Evolutionary conservation across 2,888 invertebrate genomes (phyloP), one percentile per base, ranked within the genome.

Genomic region (Litoditis marina): DNA sequence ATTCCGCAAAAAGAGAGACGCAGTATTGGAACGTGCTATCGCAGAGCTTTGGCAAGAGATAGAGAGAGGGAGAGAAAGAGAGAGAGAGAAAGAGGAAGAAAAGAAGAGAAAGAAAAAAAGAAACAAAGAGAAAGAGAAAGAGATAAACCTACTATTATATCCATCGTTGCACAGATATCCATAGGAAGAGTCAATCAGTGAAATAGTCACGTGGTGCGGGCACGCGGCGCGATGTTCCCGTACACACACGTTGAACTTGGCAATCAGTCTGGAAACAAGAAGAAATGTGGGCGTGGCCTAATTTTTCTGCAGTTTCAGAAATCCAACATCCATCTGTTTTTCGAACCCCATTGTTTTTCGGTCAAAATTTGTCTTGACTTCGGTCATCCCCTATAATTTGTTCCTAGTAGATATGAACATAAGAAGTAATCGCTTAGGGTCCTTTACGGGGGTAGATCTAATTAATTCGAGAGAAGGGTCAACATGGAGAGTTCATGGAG

Each of bases 161-260:
- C 82, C 82, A 22, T 82, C 81, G 61, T 80, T 81, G 73, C 82
- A 82, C 32, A 82, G 66, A 68, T 77, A 82, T 1, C 82, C 82
- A 67, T 82, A 82, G 39, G 78, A 79, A 25, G 78, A 73, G 55
- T 82, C 81, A 52, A 82, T 82, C 22, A 82, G 66, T 16, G 74
- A 77, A 44, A 82, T 78, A 1, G 82, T 82, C 34, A 82, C 78
- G 65, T 82, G 82, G 13, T 76, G 68, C 1, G 75, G 75, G 56
- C 82, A 82, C 13, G 64, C 66, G 22, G 62, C 52, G 16, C 79
- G 64, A 49, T 74, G 69, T 39, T 71, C 71, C n/a, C 71, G 65
- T 16, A 82, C 77, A 62, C 82, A 82, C 22, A 60, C 63, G 63
- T 82, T 81, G 71, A 82, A 82, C 31, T 77, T 72, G 30, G 75